Conservation (phyloP, 2,797 vertebrate species). For the Myiothlypis chrysogaster region DNA sequence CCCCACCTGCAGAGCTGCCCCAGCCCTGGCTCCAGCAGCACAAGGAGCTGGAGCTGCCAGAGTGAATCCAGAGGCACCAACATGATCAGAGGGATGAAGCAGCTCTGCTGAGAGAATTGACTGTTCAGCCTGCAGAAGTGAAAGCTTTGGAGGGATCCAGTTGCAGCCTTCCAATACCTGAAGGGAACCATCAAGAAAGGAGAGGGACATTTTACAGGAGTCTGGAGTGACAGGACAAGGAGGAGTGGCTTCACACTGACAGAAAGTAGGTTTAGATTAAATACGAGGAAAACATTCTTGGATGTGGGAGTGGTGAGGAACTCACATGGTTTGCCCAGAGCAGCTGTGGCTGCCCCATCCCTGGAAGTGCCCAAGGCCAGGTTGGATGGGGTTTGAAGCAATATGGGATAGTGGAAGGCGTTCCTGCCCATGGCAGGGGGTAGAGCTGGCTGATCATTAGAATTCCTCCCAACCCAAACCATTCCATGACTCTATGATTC, state of each 20-base stretch:
- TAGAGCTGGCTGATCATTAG: neutral
- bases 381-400: rapidly evolving
- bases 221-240: neutral
- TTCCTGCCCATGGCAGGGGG: neutral
- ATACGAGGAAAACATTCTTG: rapidly evolving
- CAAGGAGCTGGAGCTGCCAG: neutral
- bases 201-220: neutral
- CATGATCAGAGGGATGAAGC: neutral
- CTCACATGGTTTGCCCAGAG: rapidly evolving
- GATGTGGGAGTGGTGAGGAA: neutral
- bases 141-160: neutral
- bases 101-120: neutral
- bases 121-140: neutral
- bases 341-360: neutral
- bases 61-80: neutral
- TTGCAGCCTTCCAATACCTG: neutral
- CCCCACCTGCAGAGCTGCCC: neutral
- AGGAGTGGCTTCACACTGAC: neutral
- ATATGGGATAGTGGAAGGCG: neutral
- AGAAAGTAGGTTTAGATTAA: neutral
- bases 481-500: neutral
- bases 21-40: neutral
- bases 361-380: neutral
- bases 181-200: neutral
- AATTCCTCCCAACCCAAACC: neutral